phyloP scores from a whole-genome alignment of 2,888 invertebrate species.

The Thera obeliscata region DNA sequence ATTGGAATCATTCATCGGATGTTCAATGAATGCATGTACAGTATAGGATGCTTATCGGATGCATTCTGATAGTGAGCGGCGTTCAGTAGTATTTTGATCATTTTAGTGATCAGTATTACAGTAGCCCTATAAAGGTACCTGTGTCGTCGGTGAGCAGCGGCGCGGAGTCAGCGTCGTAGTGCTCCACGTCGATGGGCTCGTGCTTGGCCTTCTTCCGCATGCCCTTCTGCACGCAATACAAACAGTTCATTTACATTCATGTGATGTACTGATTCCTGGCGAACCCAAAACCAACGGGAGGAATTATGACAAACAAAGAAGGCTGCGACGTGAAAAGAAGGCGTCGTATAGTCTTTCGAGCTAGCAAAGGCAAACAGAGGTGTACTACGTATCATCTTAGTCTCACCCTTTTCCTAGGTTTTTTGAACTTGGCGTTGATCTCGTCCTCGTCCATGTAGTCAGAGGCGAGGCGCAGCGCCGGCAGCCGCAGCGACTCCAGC shows the following conservation, averaged over 20 bases:
- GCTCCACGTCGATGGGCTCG: conserved; percentile 81
- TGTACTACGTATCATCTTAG: background rate
- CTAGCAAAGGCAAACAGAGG: too few species aligned
- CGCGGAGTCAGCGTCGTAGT: conserved; percentile 66
- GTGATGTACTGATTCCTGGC: background rate
- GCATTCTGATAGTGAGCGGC: background rate
- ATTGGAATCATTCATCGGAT: background rate
- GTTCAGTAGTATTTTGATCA: background rate
- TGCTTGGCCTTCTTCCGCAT: conserved; percentile 73
- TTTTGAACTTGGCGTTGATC: conserved; percentile 93
- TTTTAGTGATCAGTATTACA: background rate
- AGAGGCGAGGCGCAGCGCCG: conserved; percentile 89
- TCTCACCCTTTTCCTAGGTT: conserved; percentile 89
- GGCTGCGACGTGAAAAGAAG: too few species aligned
- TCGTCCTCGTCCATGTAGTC: conserved; percentile 96
- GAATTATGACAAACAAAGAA: too few species aligned
- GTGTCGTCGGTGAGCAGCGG: conserved; percentile 87
- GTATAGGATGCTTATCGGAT: too few species aligned
- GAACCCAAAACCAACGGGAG: background rate
- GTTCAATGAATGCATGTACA: too few species aligned
- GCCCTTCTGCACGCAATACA: conserved; percentile 57
- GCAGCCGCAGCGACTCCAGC: conserved; percentile 89
- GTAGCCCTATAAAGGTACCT: conserved; percentile 58
- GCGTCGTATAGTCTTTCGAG: too few species aligned
- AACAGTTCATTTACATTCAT: background rate